Evolutionary conservation across 1,140 invertebrate species (phyloP).

Genomic region (Drosophila baimaii): DNA sequence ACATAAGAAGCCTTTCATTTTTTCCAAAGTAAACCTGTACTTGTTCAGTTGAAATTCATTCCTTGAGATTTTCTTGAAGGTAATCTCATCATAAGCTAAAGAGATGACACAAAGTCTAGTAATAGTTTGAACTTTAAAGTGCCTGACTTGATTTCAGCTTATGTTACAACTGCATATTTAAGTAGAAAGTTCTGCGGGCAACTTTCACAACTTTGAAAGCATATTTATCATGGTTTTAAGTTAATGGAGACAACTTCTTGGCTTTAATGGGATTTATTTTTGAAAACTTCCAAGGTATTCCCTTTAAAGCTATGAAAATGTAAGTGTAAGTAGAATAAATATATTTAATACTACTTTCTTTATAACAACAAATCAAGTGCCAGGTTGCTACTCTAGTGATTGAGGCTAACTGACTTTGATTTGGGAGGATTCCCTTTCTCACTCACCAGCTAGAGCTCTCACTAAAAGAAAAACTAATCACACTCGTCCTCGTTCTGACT

Average conservation of each 20-base stretch:
- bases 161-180: not conserved
- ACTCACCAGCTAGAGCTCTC: not conserved
- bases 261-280: too few relatives aligned
- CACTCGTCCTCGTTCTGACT: constrained; percentile 16
- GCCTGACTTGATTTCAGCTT: not conserved
- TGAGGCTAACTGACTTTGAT: constrained; percentile 17
- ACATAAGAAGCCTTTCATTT: not conserved
- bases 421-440: constrained; percentile 4
- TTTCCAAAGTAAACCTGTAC: not conserved
- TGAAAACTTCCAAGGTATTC: not conserved
- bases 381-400: not conserved
- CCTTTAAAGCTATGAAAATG: not conserved
- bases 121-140: not conserved
- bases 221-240: not conserved
- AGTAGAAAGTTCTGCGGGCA: not conserved
- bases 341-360: not conserved
- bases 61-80: not conserved
- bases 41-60: too few relatives aligned
- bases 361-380: not conserved
- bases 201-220: not conserved
- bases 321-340: not conserved
- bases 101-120: not conserved
- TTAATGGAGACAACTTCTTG: not conserved
- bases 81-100: constrained; percentile 4
- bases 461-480: constrained; percentile 32